A percentile compares a stretch with the other conserved stretches of the same genome.
Conservation (phyloP, 2,113 vertebrate species). For the Holacanthus passer region DNA sequence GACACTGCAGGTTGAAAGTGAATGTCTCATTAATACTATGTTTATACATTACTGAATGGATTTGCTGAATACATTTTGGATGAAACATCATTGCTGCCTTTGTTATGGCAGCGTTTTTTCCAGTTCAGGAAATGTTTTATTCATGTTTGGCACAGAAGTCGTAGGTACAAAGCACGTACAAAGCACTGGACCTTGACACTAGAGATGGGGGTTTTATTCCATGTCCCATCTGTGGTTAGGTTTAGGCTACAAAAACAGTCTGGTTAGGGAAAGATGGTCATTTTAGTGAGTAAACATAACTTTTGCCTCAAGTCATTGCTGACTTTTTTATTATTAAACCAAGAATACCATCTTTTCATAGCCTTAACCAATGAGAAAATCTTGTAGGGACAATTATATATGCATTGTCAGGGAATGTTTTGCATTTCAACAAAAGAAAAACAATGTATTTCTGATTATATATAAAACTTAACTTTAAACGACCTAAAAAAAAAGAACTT, state of each 20-base stretch:
- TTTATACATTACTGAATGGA: not conserved
- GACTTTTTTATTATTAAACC: not conserved
- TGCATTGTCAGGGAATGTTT: not conserved
- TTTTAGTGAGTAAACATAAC: not conserved
- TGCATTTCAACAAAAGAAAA: not conserved
- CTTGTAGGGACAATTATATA: not conserved
- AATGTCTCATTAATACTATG: not conserved
- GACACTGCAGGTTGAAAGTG: not conserved
- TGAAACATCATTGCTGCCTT: too few species aligned
- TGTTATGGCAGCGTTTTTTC: not conserved
- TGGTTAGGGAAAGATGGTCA: not conserved
- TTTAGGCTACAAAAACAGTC: not conserved
- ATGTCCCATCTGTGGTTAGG: too few species aligned
- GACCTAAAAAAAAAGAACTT: too few species aligned
- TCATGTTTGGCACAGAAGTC: not conserved
- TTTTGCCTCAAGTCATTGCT: not conserved
- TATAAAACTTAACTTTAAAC: not conserved
- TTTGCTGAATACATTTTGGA: not conserved
- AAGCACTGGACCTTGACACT: not conserved
- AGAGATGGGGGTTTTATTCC: not conserved
- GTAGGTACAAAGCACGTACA: not conserved
- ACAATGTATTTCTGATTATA: not conserved
- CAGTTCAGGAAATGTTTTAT: not conserved
- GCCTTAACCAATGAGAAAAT: not conserved
- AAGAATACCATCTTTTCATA: not conserved